Conservation (phyloP, 92 coral and sea anemone genomes). For the Zoanthus solanderi region DNA sequence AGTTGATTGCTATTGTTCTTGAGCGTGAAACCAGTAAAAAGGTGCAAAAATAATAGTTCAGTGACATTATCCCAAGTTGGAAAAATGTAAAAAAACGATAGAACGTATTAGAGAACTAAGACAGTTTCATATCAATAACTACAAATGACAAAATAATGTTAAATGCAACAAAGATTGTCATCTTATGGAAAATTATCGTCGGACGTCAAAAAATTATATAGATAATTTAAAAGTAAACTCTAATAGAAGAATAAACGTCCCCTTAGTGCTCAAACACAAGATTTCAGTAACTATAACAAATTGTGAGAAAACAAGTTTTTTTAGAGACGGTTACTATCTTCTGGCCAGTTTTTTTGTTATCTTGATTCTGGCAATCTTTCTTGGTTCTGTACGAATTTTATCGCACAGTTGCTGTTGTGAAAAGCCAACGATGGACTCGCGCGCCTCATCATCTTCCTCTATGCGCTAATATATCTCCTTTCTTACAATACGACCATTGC, state of each 20-base stretch:
- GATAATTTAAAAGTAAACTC: neutral
- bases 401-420: slow-evolving; percentile 56
- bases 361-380: slow-evolving; percentile 24
- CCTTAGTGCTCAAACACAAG: neutral
- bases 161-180: neutral
- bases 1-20: neutral
- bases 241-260: neutral
- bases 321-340: neutral
- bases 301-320: neutral
- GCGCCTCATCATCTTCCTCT: slow-evolving; percentile 41
- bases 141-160: slow-evolving; percentile 18
- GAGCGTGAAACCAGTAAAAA: neutral
- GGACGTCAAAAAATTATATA: neutral
- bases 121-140: slow-evolving; percentile 21
- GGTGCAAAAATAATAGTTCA: neutral
- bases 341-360: slow-evolving; percentile 18
- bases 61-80: neutral
- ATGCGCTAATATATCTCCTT: neutral
- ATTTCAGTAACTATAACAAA: neutral
- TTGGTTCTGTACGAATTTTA: slow-evolving; percentile 63
- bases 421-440: slow-evolving; percentile 34
- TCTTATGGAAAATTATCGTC: slow-evolving; percentile 8
- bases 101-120: slow-evolving; percentile 24
- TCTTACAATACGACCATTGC: no score
- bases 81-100: neutral